Percentiles rank a stretch among this genome's conserved stretches.
These are phyloP conservation scores for Silvanus unidentatus DNA, from an alignment of 2,888 invertebrate genomes.

Conservation along the genomic window DNA sequence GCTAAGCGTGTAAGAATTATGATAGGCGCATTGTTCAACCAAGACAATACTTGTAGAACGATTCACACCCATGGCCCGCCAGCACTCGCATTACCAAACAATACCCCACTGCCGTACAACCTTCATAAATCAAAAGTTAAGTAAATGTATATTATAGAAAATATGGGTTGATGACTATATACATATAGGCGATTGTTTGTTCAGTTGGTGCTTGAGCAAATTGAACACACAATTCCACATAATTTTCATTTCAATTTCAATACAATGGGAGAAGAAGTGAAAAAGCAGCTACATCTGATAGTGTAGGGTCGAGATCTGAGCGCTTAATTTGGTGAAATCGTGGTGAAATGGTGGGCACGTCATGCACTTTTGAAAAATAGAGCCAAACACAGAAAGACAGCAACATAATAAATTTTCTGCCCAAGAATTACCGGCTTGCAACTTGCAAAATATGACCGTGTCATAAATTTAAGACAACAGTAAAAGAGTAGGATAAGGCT, in stretches of 20 bases:
- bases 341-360: slow-evolving; percentile 32
- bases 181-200: background rate
- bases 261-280: no score
- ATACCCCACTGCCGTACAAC: slow-evolving; percentile 35
- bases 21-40: slow-evolving; percentile 38
- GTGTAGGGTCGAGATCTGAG: no score
- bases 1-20: slow-evolving; percentile 39
- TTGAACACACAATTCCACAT: no score
- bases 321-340: no score
- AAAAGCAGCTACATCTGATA: no score
- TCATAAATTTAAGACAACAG: slow-evolving; percentile 50
- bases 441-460: slow-evolving; percentile 56
- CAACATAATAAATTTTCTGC: slow-evolving; percentile 53
- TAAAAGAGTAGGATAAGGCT: slow-evolving; percentile 41
- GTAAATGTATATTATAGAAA: slow-evolving; percentile 10
- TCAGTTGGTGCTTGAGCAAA: background rate
- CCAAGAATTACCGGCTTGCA: slow-evolving; percentile 56
- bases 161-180: slow-evolving; percentile 3
- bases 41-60: slow-evolving; percentile 38
- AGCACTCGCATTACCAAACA: slow-evolving; percentile 38
- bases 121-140: slow-evolving; percentile 37
- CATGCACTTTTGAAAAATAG: slow-evolving; percentile 33
- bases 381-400: slow-evolving; percentile 52
- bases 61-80: slow-evolving; percentile 38
- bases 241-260: no score